phyloP scores from a whole-genome alignment of 92 coral and sea anemone genomes.

The Virgularia gustaviana region DNA sequence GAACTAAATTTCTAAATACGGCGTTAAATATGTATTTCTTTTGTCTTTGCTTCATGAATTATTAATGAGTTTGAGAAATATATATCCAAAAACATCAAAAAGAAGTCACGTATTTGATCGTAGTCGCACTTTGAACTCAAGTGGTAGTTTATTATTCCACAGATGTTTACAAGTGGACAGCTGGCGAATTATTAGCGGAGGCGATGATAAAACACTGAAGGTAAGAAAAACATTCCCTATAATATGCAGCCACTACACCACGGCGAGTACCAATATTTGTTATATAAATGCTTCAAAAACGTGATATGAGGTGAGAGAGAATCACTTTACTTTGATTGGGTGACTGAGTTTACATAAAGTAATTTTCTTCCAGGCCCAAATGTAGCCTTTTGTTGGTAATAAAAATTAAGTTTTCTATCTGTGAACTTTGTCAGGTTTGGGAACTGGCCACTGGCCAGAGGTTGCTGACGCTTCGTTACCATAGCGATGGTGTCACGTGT shows the following conservation, averaged over 20 bases:
- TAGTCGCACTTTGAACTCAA: background rate
- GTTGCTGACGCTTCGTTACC: constrained; percentile 90
- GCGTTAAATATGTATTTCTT: too few relatives aligned
- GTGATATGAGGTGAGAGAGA: too few relatives aligned
- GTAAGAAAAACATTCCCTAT: constrained; percentile 31
- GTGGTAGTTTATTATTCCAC: background rate
- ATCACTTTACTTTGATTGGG: too few relatives aligned
- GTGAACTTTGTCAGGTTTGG: constrained; percentile 70
- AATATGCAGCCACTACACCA: background rate
- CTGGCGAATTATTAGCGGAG: constrained; percentile 98
- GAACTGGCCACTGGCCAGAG: constrained; percentile 96
- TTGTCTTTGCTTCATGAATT: too few relatives aligned
- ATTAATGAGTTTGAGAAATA: too few relatives aligned
- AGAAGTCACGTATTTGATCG: background rate
- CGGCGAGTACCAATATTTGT: too few relatives aligned
- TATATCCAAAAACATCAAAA: too few relatives aligned
- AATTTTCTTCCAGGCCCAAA: background rate
- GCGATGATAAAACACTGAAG: constrained; percentile 98
- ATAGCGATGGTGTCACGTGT: constrained; percentile 98
- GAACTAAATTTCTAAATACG: too few relatives aligned
- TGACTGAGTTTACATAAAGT: background rate
- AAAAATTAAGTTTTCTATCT: background rate
- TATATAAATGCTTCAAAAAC: too few relatives aligned
- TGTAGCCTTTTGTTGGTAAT: too few relatives aligned
- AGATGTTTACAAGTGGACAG: constrained; percentile 98